Evolutionary conservation across 2,888 invertebrate species (phyloP), one percentile per base, ranked within the genome.

Genomic region (Eubasilissa splendida): DNA sequence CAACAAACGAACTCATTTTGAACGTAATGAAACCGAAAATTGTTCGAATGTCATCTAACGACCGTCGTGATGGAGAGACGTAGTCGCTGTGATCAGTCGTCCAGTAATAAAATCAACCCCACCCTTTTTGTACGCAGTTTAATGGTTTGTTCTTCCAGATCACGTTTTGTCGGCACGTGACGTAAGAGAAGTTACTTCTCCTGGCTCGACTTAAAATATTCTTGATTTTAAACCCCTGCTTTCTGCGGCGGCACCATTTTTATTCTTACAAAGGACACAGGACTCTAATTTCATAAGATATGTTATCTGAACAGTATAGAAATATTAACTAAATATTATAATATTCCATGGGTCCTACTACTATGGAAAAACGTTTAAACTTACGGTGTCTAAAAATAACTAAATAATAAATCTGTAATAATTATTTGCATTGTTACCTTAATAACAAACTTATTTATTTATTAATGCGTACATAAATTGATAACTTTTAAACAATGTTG

Each of bases 91-190:
- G 74, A 59, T 74, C 59, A 59, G 42, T 59, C 74, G 74, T 31
- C 59, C 74, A 50, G 58, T 58, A 59, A 58, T 33, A 59, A 22
- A 42, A 42, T 42, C 42, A 42, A n/a, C 53, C 22, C 76, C 60
- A 14, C 42, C 58, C 11, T 59, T 33, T 52, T 63, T 63, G 63
- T 76, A 65, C 42, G 56, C 76, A 60, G 76, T 76, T 76, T 76
- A 76, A 76, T 65, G 76, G 76, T 76, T 76, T 76, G 63, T 65
- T 60, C 76, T 76, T 76, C 65, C 76, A 42, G 65, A 50, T 63
- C 76, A 76, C 76, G 76, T 76, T 52, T 65, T 65, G 58, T 50
- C 50, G 31, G 52, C 31, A 76, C 76, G 76, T 76, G 76, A 76
- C 76, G 63, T 63, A 58, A 74, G 74, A 74, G 74, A 74, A 54